phyloP scores from a whole-genome alignment of 2,113 vertebrate species.

The Tichodroma muraria region DNA sequence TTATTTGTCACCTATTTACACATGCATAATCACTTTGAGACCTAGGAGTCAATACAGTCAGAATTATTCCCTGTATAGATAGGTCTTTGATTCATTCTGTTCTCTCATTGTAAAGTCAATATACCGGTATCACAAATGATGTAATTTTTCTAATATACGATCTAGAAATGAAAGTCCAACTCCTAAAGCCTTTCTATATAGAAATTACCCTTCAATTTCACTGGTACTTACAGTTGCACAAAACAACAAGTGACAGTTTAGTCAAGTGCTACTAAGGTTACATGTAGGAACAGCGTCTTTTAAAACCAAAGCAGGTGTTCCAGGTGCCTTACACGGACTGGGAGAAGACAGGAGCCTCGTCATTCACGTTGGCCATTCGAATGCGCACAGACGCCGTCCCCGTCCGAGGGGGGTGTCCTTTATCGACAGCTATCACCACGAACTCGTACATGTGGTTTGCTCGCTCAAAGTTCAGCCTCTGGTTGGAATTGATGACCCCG shows the following conservation, averaged over 20 bases:
- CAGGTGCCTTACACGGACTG: constrained; percentile 71
- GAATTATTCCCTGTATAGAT: neutral
- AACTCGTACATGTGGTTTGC: constrained; percentile 88
- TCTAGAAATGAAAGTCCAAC: neutral
- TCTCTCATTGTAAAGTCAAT: neutral
- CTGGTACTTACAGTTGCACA: neutral
- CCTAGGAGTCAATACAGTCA: neutral
- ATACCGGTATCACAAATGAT: neutral
- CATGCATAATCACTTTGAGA: neutral
- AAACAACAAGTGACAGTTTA: neutral
- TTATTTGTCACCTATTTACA: neutral
- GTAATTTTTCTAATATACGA: no score
- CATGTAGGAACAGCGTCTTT: neutral
- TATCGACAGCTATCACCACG: constrained; percentile 83
- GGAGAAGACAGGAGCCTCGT: constrained; percentile 84
- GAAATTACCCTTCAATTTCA: neutral
- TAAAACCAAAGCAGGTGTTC: fast-evolving
- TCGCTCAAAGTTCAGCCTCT: constrained; percentile 81
- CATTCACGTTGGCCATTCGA: constrained; percentile 80
- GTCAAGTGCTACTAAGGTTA: neutral
- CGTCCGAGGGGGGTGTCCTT: constrained; percentile 77
- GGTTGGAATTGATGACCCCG: constrained; percentile 79
- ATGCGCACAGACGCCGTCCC: constrained; percentile 83
- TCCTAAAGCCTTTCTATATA: neutral
- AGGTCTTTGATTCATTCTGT: neutral